Base-by-base conservation (phyloP, 2,113 vertebrate genomes). In the Tursiops truncatus region DNA sequence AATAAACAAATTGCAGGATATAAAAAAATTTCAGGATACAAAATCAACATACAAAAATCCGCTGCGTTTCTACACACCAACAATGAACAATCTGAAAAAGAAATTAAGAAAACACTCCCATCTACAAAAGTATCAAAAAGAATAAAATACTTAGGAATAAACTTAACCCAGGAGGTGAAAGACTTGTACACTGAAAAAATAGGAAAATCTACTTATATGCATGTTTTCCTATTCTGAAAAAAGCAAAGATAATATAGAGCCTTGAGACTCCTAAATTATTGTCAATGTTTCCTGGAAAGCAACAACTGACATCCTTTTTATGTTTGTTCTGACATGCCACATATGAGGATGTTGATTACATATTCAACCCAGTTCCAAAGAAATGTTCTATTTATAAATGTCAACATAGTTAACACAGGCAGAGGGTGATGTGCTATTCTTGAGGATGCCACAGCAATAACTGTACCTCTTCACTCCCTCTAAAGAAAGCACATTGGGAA, bases 111-210 rank as follows among this genome's bases (percentile, higher is more conserved):
- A 76, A 81, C 36, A 80, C 12, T 84, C 6, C 25, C 70, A 93
- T 77, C 62, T 60, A 83, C 3, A 62, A 41, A 10, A 67, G 20
- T 21, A 68, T 74, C 25, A 67, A 15, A 67, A 93, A 60, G 9
- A 73, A 10, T n/a, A 50, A 88, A 76, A 63, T 50, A 84, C 80
- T 91, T 89, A 93, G 38, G 67, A 93, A 77, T 47, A 84, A 93
- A 60, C 28, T 85, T 85, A 33, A 56, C 31, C 28, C 77, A 25
- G 20, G 63, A 83, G 41, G 26, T 14, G 13, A 84, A 77, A 53
- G 41, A 62, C 15, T 82, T 89, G 26, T 56, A 56, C 38, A 53
- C 17, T 77, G 33, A 92, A 87, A 86, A 0, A 41, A 26, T 10
- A n/a, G 60, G n/a, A 71, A 25, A 38, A 56, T 73, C 15, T 71